Conservation (phyloP, 2,888 invertebrate species). For the Unio delphinus region DNA sequence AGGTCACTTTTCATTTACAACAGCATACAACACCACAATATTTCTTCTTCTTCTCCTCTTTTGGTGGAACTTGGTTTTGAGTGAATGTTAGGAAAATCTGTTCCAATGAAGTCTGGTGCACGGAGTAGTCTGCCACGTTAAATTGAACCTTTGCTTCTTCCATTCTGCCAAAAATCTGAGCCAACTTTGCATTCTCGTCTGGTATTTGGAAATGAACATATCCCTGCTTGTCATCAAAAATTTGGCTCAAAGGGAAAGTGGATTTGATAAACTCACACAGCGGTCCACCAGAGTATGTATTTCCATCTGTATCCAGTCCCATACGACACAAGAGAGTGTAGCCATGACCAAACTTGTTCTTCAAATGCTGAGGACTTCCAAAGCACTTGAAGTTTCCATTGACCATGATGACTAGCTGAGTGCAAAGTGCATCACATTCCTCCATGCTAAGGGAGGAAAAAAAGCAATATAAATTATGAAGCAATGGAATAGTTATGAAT, state of each 20-base stretch:
- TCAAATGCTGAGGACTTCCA: conserved; percentile 82
- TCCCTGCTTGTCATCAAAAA: conserved; percentile 81
- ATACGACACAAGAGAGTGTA: conserved; percentile 46
- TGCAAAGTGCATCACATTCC: conserved; percentile 87
- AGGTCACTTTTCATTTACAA: conserved; percentile 3
- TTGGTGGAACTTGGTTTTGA: conserved; percentile 52
- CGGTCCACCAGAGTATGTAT: conserved; percentile 47
- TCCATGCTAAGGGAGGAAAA: conserved; percentile 80
- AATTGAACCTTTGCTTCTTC: conserved; percentile 58
- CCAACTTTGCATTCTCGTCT: conserved; percentile 60
- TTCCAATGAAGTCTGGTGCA: conserved; percentile 70
- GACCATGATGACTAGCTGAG: conserved; percentile 84
- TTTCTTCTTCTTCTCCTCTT: conserved; percentile 19
- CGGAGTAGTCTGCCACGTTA: conserved; percentile 68
- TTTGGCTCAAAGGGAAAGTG: conserved; percentile 76
- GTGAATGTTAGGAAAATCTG: conserved; percentile 74
- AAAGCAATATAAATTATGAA: background rate
- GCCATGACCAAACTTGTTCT: conserved; percentile 78
- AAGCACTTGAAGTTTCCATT: conserved; percentile 81
- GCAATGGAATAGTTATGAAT: background rate
- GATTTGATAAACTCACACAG: conserved; percentile 71
- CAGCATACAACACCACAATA: conserved; percentile 13
- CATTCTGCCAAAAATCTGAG: conserved; percentile 67
- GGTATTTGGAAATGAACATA: conserved; percentile 65
- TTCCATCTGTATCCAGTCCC: conserved; percentile 30